Percentiles rank a stretch among this genome's conserved stretches.
phyloP scores from a whole-genome alignment of 1,140 invertebrate species.

The Venturia canescens region DNA sequence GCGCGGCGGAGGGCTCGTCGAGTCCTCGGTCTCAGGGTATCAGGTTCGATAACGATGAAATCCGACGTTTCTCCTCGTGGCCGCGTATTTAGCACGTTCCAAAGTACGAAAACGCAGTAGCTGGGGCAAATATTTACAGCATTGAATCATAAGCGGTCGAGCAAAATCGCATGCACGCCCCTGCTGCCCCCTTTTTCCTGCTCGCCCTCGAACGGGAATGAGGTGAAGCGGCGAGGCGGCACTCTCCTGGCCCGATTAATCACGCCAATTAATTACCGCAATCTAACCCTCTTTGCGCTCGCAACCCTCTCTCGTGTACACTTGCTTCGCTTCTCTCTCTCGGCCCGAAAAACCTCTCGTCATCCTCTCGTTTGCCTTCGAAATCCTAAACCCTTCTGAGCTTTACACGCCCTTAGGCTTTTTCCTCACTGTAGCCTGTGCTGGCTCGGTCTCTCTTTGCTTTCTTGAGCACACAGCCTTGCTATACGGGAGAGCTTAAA shows the following conservation, averaged over 20 bases:
- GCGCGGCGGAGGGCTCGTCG: not conserved
- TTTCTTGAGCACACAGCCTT: not conserved
- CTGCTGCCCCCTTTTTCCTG: not conserved
- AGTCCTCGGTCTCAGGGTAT: not conserved
- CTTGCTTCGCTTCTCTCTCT: not conserved
- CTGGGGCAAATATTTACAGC: slow-evolving; percentile 25
- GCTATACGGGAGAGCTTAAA: not conserved
- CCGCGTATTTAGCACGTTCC: not conserved
- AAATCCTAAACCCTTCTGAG: slow-evolving; percentile 22
- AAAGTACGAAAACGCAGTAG: not conserved
- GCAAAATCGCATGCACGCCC: slow-evolving; percentile 22
- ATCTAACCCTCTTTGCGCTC: not conserved
- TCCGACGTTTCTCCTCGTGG: not conserved
- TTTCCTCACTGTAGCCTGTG: not conserved
- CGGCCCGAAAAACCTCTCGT: not conserved
- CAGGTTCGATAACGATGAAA: slow-evolving; percentile 30
- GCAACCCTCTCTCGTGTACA: not conserved
- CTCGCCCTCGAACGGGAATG: not conserved
- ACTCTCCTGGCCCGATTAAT: slow-evolving; percentile 42
- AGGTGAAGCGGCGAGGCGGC: slow-evolving; percentile 9
- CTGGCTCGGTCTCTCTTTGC: not conserved
- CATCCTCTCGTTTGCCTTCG: slow-evolving; percentile 12
- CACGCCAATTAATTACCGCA: slow-evolving; percentile 46
- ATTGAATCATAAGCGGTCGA: slow-evolving; percentile 33
- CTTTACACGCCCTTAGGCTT: slow-evolving; percentile 7